Conservation (phyloP, 1,140 invertebrate genomes). For the Camponotus pennsylvanicus region DNA sequence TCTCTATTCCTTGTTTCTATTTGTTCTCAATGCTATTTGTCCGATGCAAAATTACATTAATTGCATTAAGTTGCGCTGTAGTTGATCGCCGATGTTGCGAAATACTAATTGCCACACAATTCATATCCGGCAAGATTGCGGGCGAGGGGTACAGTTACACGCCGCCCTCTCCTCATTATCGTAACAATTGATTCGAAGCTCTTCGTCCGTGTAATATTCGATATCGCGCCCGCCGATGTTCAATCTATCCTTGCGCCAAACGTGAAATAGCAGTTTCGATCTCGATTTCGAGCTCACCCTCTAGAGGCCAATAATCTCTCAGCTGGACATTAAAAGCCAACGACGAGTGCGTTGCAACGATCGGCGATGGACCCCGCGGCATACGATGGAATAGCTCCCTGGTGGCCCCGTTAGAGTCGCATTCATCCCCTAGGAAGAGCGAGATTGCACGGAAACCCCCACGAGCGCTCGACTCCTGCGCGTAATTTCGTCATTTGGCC, state of each 20-base stretch:
- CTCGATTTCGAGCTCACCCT: conserved; percentile 68
- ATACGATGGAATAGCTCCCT: conserved; percentile 73
- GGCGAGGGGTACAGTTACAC: neutral
- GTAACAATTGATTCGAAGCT: conserved; percentile 40
- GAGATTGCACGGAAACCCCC: conserved; percentile 52
- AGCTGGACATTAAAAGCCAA: conserved; percentile 75
- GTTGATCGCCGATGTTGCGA: neutral
- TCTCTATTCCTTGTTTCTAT: neutral
- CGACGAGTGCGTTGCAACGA: conserved; percentile 66
- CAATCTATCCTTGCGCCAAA: neutral
- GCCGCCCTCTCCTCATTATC: neutral
- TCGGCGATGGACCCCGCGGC: conserved; percentile 71
- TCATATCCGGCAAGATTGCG: neutral
- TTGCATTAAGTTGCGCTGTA: neutral
- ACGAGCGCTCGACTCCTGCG: conserved; percentile 24
- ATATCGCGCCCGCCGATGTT: conserved; percentile 4
- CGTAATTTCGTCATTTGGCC: conserved; percentile 49
- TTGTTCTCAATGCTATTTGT: neutral
- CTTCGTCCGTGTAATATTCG: conserved; percentile 6
- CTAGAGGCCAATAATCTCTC: conserved; percentile 73
- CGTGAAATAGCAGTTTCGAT: conserved; percentile 19
- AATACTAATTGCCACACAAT: conserved; percentile 25
- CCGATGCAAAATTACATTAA: neutral
- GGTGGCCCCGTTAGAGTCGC: conserved; percentile 57
- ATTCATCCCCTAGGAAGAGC: conserved; percentile 49